Percentiles rank a stretch among this genome's conserved stretches.
Conservation (phyloP, 2,888 invertebrate species). For the Lumbricus terrestris region DNA sequence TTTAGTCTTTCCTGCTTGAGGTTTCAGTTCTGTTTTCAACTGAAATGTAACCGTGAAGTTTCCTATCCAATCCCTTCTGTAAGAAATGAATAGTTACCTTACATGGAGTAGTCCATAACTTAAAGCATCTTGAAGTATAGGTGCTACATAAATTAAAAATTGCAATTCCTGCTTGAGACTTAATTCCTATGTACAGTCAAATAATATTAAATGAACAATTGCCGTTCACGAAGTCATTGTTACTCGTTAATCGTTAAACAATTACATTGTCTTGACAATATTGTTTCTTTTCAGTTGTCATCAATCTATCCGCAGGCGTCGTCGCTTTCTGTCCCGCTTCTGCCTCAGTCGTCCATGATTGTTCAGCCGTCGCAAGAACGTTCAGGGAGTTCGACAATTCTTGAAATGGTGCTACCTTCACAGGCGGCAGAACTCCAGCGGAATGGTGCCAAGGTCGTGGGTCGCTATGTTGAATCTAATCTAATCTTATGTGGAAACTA, state of each 20-base stretch:
- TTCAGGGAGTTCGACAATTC: neutral
- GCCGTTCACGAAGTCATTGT: too few relatives aligned
- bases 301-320: neutral
- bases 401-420: constrained; percentile 11
- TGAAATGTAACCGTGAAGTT: too few relatives aligned
- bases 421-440: neutral
- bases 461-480: neutral
- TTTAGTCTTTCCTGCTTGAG: too few relatives aligned
- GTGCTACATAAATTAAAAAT: too few relatives aligned
- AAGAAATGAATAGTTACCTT: neutral
- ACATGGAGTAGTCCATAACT: neutral
- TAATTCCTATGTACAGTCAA: too few relatives aligned
- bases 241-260: neutral
- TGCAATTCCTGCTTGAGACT: too few relatives aligned
- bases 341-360: neutral
- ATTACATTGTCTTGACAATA: neutral
- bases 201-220: too few relatives aligned
- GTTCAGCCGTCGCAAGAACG: neutral
- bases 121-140: neutral
- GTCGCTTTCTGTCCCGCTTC: neutral
- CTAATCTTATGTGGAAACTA: neutral
- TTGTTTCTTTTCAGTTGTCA: neutral
- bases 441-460: neutral
- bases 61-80: neutral
- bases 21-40: too few relatives aligned